Base-by-base conservation (phyloP, 2,888 invertebrate genomes). In the Dioctria rufipes region DNA sequence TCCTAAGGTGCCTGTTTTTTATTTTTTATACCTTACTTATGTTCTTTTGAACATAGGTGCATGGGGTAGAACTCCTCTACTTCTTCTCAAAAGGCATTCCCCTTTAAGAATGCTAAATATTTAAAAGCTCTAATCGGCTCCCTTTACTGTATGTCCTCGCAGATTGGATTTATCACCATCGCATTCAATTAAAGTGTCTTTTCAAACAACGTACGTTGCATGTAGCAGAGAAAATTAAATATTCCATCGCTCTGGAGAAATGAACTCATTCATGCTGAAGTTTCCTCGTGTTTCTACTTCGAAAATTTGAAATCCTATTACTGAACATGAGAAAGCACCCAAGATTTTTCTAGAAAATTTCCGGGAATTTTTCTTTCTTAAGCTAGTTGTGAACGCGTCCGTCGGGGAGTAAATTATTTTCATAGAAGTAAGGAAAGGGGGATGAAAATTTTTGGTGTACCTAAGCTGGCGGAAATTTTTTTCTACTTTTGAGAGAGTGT, bases 291-390 rank as follows among this genome's bases (percentile, higher is more conserved):
- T 75, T 75, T 60, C 60, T 75, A 60, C 60, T 58, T 40, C 43
- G 73, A 75, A 75, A 75, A 75, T 75, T 75, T 42, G 60, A 75
- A 75, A 75, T 75, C 73, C 73, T 60, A 75, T 75, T 75, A 75
- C 42, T 6, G 73, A 60, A 75, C 73, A 75, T 60, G 73, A 75
- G 58, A 75, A 75, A 75, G 73, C 73, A 75, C 73, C 73, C 58
- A 54, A 40, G 60, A 60, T 75, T 75, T 75, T 75, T 75, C 42
- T 11, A 5, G 11, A 43, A 60, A 75, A 13, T 60, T 40, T 60
- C 43, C 5, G 40, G 58, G 37, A 60, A 60, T 60, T 75, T 42
- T 54, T 73, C 58, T 75, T 60, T 75, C 60, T 60, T 75, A 75
- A 75, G 73, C 73, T 43, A 42, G 9, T 75, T 75, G 13, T 54